Conservation (phyloP, 2,113 vertebrate genomes). For the Bettongia penicillata region DNA sequence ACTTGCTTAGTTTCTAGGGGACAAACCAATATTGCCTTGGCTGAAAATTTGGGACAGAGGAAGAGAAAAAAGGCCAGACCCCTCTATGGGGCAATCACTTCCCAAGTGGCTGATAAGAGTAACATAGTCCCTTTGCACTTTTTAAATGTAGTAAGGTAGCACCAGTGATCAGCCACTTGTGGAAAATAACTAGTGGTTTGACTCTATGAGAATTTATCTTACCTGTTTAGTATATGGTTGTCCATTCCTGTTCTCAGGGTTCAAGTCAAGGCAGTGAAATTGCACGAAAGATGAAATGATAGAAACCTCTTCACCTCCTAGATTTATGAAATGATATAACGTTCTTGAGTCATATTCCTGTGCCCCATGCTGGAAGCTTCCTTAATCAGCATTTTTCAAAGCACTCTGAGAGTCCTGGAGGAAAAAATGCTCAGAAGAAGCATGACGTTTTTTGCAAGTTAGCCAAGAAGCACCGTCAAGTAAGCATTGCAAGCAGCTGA, state of each 20-base stretch:
- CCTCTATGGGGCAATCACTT: background rate
- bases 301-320: background rate
- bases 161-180: background rate
- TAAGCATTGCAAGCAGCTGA: background rate
- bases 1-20: background rate
- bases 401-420: background rate
- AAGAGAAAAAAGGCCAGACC: background rate
- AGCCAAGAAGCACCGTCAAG: background rate
- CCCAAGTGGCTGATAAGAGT: background rate
- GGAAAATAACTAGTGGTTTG: background rate
- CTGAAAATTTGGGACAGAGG: background rate
- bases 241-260: slow-evolving; percentile 42
- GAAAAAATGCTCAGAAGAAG: background rate
- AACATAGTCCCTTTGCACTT: background rate
- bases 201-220: background rate
- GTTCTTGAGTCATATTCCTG: background rate
- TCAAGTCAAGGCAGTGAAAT: slow-evolving; percentile 5
- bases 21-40: background rate
- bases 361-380: background rate
- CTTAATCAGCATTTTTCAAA: slow-evolving; percentile 16
- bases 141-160: background rate
- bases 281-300: slow-evolving; percentile 4
- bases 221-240: background rate
- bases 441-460: background rate
- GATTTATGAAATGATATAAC: background rate